A percentile compares a stretch with the other conserved stretches of the same genome.
These are phyloP conservation scores for Drosophila murphyi DNA, from an alignment of 1,140 invertebrate species.

Conservation along the genomic window DNA sequence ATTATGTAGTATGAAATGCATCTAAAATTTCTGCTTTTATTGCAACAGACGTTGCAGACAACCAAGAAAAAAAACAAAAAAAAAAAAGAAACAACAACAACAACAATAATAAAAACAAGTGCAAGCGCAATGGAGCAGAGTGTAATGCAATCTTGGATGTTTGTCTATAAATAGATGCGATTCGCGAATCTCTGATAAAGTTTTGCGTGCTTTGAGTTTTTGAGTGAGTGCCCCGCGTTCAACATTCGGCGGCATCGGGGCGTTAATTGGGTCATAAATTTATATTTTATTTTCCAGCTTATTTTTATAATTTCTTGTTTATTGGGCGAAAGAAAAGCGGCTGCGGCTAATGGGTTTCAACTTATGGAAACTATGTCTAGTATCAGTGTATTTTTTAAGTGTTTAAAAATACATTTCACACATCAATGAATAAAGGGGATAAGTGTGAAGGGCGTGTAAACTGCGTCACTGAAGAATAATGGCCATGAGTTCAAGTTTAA, in stretches of 20 bases:
- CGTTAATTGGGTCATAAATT: constrained; percentile 82
- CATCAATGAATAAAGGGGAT: not conserved
- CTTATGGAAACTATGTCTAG: constrained; percentile 26
- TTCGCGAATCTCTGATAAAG: constrained; percentile 72
- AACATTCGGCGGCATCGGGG: constrained; percentile 43
- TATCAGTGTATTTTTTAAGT: constrained; percentile 13
- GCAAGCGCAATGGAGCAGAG: constrained; percentile 61
- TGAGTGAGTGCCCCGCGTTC: constrained; percentile 23
- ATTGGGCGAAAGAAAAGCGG: constrained; percentile 13
- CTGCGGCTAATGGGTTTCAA: constrained; percentile 2
- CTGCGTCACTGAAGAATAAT: constrained; percentile 31
- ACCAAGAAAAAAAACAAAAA: not conserved
- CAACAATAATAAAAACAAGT: constrained; percentile 16
- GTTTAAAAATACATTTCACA: constrained; percentile 34
- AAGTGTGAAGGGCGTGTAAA: constrained; percentile 5
- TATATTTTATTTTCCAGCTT: constrained; percentile 60
- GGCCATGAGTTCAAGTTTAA: constrained; percentile 72
- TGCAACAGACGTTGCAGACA: constrained; percentile 44
- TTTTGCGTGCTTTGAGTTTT: constrained; percentile 53
- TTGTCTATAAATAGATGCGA: constrained; percentile 70
- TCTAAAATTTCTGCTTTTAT: constrained; percentile 50
- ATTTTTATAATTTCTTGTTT: constrained; percentile 55
- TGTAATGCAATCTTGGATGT: constrained; percentile 71
- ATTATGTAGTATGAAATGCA: constrained; percentile 26
- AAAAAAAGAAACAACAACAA: constrained; percentile 11